Conservation (phyloP, 1,140 invertebrate species). For the Oncopodura yosiiana region DNA sequence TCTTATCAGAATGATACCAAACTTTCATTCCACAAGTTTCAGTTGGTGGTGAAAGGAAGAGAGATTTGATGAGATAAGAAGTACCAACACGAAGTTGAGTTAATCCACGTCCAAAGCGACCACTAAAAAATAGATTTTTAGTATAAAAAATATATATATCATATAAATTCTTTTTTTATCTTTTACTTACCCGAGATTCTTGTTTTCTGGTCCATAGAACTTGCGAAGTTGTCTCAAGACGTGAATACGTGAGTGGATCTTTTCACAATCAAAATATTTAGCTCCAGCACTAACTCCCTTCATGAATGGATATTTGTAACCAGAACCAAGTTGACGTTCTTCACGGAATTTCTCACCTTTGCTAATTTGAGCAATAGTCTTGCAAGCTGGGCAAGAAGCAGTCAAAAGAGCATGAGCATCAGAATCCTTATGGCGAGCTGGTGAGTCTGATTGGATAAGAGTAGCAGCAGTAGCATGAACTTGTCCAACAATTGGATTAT, state of each 20-base stretch:
- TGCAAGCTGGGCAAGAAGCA: constrained; percentile 22
- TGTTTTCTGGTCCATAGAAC: constrained; percentile 34
- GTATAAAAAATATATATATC: not conserved
- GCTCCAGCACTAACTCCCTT: constrained; percentile 29
- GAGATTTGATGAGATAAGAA: constrained; percentile 18
- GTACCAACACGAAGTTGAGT: constrained; percentile 28
- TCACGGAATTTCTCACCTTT: constrained; percentile 27
- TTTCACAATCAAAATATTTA: constrained; percentile 34
- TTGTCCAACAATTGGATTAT: constrained; percentile 28
- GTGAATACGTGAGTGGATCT: constrained; percentile 29
- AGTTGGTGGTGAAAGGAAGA: constrained; percentile 34
- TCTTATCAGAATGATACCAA: constrained; percentile 27
- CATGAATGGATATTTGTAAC: constrained; percentile 28
- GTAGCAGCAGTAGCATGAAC: constrained; percentile 29
- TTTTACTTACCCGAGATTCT: constrained; percentile 23
- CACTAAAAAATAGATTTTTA: constrained; percentile 11
- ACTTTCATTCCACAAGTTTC: constrained; percentile 34
- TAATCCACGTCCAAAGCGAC: not conserved
- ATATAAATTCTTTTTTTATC: not conserved
- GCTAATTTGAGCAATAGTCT: constrained; percentile 15
- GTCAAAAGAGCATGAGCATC: constrained; percentile 15
- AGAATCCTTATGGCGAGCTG: constrained; percentile 8
- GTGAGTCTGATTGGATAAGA: constrained; percentile 11
- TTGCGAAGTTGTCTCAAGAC: constrained; percentile 24
- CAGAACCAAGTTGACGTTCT: constrained; percentile 28